These are phyloP conservation scores for Drosophila paulistorum DNA, from an alignment of 1,140 invertebrate genomes.

Conservation along the genomic window DNA sequence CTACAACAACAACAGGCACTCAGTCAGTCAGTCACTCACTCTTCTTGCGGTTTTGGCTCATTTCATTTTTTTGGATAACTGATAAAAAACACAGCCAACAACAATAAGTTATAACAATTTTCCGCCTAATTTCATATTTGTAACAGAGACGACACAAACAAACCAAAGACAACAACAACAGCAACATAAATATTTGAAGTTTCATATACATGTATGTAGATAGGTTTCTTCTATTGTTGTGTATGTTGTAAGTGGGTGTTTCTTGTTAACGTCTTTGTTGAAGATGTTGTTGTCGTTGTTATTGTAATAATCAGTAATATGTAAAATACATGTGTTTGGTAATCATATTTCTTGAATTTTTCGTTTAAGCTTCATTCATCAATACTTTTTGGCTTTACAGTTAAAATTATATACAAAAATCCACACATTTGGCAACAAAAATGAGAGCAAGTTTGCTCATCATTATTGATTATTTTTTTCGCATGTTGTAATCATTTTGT, in stretches of 20 bases:
- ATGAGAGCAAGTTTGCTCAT: slow-evolving; percentile 54
- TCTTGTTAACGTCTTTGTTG: slow-evolving; percentile 34
- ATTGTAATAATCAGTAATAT: slow-evolving; percentile 7
- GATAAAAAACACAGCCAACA: slow-evolving; percentile 21
- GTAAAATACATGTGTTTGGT: slow-evolving; percentile 22
- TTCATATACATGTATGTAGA: too few species aligned
- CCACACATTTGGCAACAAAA: slow-evolving; percentile 40
- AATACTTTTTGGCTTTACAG: slow-evolving; percentile 55
- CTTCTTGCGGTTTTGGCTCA: slow-evolving; percentile 74
- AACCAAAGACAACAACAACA: slow-evolving; percentile 35
- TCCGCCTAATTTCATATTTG: slow-evolving; percentile 81
- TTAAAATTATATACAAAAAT: slow-evolving; percentile 51
- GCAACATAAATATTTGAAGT: not conserved
- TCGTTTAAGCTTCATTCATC: slow-evolving; percentile 65
- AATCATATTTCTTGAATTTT: slow-evolving; percentile 12
- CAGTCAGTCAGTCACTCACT: slow-evolving; percentile 18
- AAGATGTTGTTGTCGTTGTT: slow-evolving; percentile 48
- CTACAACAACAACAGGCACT: slow-evolving; percentile 30
- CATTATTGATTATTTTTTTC: slow-evolving; percentile 48
- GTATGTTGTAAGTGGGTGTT: slow-evolving; percentile 74
- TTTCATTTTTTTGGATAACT: slow-evolving; percentile 55
- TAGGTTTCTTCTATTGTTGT: slow-evolving; percentile 12
- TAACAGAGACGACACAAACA: slow-evolving; percentile 52
- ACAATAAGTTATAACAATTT: slow-evolving; percentile 56
- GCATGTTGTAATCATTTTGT: slow-evolving; percentile 60